phyloP scores from a whole-genome alignment of 2,888 invertebrate genomes.

The Phymatocera aterrima region DNA sequence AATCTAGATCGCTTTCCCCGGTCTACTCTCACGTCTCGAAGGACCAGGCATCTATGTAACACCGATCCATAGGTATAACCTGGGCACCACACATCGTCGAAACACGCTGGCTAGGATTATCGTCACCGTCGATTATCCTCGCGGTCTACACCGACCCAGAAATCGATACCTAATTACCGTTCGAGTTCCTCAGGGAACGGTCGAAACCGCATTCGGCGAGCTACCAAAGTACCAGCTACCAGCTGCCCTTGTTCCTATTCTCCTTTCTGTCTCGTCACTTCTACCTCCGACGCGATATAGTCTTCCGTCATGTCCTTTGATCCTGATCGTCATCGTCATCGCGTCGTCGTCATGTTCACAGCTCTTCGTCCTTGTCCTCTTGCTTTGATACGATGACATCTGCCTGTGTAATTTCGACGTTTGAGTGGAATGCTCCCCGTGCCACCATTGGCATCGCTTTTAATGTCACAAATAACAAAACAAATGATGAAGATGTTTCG shows the following conservation, averaged over 20 bases:
- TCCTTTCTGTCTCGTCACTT: too few species aligned
- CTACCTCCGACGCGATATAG: neutral
- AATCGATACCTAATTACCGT: slow-evolving; percentile 40
- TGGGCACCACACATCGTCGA: neutral
- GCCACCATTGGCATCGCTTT: too few species aligned
- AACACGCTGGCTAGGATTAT: slow-evolving; percentile 2
- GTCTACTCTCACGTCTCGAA: neutral
- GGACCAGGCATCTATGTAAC: too few species aligned
- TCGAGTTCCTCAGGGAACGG: slow-evolving; percentile 11
- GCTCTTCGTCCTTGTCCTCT: neutral
- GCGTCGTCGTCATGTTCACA: neutral
- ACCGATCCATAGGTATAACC: too few species aligned
- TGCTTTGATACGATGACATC: too few species aligned
- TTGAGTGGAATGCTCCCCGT: too few species aligned
- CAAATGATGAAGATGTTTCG: too few species aligned
- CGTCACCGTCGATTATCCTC: slow-evolving; percentile 28
- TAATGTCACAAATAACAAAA: too few species aligned
- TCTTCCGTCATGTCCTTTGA: neutral
- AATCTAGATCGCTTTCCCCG: neutral
- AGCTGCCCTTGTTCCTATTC: neutral
- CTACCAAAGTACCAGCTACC: neutral
- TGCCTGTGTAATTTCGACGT: too few species aligned
- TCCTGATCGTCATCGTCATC: neutral
- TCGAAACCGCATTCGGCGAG: neutral
- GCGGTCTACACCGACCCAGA: neutral